Conservation (phyloP, 2,113 vertebrate genomes). For the Ascaphus truei region DNA sequence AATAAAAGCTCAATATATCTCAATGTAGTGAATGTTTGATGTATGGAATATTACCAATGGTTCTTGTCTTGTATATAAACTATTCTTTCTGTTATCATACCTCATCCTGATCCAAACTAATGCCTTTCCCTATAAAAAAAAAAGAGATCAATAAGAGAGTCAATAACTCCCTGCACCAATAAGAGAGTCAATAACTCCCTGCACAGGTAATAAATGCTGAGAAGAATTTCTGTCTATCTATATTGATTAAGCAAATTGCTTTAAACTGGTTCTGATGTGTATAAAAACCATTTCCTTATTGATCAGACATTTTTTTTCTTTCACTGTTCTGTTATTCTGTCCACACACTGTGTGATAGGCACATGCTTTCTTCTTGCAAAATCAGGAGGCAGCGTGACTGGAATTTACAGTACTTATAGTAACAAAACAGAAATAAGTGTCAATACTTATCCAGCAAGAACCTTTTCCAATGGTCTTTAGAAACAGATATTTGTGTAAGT, state of each 20-base stretch:
- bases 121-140: slow-evolving; percentile 47
- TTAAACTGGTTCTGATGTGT: slow-evolving; percentile 73
- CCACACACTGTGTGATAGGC: slow-evolving; percentile 35
- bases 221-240: slow-evolving; percentile 72
- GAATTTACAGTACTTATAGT: not conserved
- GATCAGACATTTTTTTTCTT: slow-evolving; percentile 58
- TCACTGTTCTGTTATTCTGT: slow-evolving; percentile 60
- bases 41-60: not conserved
- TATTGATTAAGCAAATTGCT: slow-evolving; percentile 69
- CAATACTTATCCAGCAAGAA: too few relatives aligned
- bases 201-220: slow-evolving; percentile 75
- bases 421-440: not conserved
- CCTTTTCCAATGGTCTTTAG: too few relatives aligned
- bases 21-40: not conserved
- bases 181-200: slow-evolving; percentile 64
- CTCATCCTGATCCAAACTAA: slow-evolving; percentile 42
- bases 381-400: not conserved
- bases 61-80: not conserved
- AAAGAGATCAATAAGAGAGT: slow-evolving; percentile 68
- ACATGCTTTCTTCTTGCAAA: slow-evolving; percentile 21
- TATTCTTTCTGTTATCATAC: not conserved
- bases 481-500: too few relatives aligned
- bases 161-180: slow-evolving; percentile 69
- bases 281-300: slow-evolving; percentile 75
- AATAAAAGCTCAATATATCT: not conserved